Evolutionary conservation across 2,888 invertebrate genomes (phyloP), one percentile per base, ranked within the genome.

Genomic region (Eustalomyia histrio): DNA sequence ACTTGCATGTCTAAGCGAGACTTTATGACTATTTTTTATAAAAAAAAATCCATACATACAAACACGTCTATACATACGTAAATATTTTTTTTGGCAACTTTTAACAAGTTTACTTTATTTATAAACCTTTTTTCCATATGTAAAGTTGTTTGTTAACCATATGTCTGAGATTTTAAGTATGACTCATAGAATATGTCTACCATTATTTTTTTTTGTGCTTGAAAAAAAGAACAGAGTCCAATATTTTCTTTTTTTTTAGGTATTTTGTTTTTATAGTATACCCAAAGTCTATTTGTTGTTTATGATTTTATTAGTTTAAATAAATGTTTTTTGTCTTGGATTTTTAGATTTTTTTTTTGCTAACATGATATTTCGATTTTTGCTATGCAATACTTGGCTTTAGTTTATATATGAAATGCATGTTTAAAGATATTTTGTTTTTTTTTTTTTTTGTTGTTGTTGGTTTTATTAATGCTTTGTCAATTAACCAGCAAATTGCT

Each of bases 401-500:
- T 43, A 63, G 35, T 71, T 76, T 82, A n/a, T n/a, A n/a, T n/a
- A 79, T 61, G 24, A 60, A 67, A 68, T 76, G 63, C 82, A 78
- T 74, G 81, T 78, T 74, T 76, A 50, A 43, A 58, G 72, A 68
- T 72, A 71, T 64, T 78, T 72, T 55, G 57, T 33, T 16, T 74
- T 73, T 47, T 53, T 55, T 72, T 78, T 24, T 73, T 68, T 68
- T 76, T 29, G 3, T 29, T 84, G 86, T 69, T 83, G 84, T 82
- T n/a, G n/a, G n/a, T n/a, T n/a, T n/a, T n/a, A n/a, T 85, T 83
- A 83, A 85, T 84, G 87, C 86, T 88, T 87, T 88, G 88, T 87
- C 88, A 88, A 88, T 88, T 88, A 88, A 88, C 85, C 88, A 86
- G 85, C 88, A 88, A 89, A 88, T 89, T 88, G 89, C 81, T 83